Conservation (phyloP, 2,797 vertebrate genomes). For the Spondyliosoma cantharus region DNA sequence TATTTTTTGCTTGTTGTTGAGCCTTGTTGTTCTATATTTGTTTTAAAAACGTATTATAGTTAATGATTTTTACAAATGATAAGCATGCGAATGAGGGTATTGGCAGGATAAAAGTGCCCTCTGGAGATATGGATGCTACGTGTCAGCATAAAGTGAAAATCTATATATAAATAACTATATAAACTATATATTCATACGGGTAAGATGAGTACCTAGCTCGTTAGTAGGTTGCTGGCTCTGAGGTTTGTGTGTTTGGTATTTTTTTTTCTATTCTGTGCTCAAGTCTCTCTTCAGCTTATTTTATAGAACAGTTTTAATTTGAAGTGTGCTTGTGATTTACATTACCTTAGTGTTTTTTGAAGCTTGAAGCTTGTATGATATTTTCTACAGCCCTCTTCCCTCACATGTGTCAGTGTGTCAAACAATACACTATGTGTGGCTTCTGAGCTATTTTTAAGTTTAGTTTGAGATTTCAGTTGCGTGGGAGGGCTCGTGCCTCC, state of each 20-base stretch:
- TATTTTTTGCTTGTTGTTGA: conserved; percentile 85
- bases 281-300: conserved; percentile 62
- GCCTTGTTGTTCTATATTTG: conserved; percentile 78
- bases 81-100: conserved; percentile 74
- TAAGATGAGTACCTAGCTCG: conserved; percentile 83
- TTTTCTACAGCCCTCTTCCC: conserved; percentile 51
- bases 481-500: conserved; percentile 49
- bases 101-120: conserved; percentile 59
- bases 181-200: conserved; percentile 87
- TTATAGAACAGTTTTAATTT: conserved; percentile 73
- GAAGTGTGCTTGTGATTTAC: conserved; percentile 75
- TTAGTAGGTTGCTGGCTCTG: conserved; percentile 78
- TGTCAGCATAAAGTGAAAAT: conserved; percentile 77
- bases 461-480: conserved; percentile 65
- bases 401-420: conserved; percentile 70
- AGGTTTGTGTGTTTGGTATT: conserved; percentile 53
- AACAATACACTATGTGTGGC: conserved; percentile 71
- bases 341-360: conserved; percentile 70
- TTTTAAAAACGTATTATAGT: conserved; percentile 69
- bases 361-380: conserved; percentile 60
- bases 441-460: conserved; percentile 60
- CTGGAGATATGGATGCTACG: conserved; percentile 72
- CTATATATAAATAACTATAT: conserved; percentile 74
- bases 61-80: conserved; percentile 72
- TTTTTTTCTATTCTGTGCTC: conserved; percentile 42